Evolutionary conservation across 2,888 invertebrate genomes (phyloP).

Genomic region (Polylopha cassiicola): DNA sequence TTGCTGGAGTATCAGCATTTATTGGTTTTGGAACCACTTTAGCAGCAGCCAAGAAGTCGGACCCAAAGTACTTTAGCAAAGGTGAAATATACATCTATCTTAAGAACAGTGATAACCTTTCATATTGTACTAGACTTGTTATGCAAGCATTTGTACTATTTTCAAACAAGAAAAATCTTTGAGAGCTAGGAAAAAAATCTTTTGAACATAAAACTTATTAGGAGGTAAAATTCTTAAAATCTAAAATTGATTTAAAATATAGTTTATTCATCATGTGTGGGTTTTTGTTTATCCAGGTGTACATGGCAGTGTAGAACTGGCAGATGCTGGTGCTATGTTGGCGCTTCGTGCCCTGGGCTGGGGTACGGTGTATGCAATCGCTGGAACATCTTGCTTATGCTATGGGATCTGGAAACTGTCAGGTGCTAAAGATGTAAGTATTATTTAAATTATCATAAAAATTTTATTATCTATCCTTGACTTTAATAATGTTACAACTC

Average conservation of each 20-base stretch:
- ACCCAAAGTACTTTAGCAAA: conserved; percentile 87
- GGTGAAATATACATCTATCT: conserved; percentile 47
- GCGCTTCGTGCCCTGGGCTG: conserved; percentile 91
- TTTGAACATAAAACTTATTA: too few relatives aligned
- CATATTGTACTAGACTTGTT: too few relatives aligned
- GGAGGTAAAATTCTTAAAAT: too few relatives aligned
- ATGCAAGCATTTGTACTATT: too few relatives aligned
- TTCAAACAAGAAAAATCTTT: too few relatives aligned
- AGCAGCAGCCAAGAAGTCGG: conserved; percentile 85
- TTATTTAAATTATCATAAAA: conserved; percentile 7
- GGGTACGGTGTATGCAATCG: conserved; percentile 92
- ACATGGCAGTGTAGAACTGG: conserved; percentile 76
- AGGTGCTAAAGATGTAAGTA: conserved; percentile 88
- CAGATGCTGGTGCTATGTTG: conserved; percentile 86
- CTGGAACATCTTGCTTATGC: conserved; percentile 88
- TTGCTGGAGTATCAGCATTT: conserved; percentile 87
- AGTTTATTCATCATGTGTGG: too few relatives aligned
- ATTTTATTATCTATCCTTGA: conserved; percentile 7
- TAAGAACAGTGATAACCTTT: conserved; percentile 1
- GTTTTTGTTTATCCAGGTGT: too few relatives aligned
- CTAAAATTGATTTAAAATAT: too few relatives aligned
- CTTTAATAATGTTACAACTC: neutral
- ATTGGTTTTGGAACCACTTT: conserved; percentile 89
- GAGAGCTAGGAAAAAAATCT: too few relatives aligned
- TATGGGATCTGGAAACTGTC: conserved; percentile 92